Conservation (phyloP, 2,113 vertebrate species). For the Antigone vipio region DNA sequence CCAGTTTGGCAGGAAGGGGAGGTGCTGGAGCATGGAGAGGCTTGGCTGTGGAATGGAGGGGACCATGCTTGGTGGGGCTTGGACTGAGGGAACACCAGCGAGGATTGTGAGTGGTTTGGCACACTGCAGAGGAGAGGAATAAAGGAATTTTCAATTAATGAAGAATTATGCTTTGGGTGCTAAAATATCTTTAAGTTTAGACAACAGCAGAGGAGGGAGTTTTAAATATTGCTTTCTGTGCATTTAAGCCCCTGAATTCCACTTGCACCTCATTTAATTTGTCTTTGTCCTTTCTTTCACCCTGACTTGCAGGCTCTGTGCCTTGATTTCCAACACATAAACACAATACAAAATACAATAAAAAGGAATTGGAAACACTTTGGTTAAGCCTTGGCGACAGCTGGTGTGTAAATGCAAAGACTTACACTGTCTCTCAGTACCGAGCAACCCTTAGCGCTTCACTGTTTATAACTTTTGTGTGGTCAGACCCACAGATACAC, state of each 20-base stretch:
- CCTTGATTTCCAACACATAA: neutral
- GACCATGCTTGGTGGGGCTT: neutral
- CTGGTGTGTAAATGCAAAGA: conserved; percentile 10
- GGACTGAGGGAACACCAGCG: too few species aligned
- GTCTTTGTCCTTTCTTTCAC: neutral
- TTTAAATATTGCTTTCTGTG: neutral
- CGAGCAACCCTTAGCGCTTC: neutral
- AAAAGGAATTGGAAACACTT: conserved; percentile 4
- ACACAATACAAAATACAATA: neutral
- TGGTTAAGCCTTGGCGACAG: neutral
- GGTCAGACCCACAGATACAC: neutral
- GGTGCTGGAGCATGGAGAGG: neutral
- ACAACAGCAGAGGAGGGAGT: neutral
- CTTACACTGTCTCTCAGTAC: neutral
- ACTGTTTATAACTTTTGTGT: neutral
- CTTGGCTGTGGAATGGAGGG: neutral
- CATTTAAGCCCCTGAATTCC: neutral
- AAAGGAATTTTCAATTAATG: neutral
- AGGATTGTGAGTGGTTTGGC: neutral
- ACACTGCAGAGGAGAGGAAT: neutral
- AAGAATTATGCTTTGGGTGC: neutral
- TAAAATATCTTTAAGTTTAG: neutral
- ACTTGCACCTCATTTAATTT: neutral
- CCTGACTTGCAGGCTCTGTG: neutral
- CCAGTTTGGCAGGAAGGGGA: neutral